Base-by-base conservation (phyloP, 1,140 invertebrate genomes). In the Orius insidiosus region DNA sequence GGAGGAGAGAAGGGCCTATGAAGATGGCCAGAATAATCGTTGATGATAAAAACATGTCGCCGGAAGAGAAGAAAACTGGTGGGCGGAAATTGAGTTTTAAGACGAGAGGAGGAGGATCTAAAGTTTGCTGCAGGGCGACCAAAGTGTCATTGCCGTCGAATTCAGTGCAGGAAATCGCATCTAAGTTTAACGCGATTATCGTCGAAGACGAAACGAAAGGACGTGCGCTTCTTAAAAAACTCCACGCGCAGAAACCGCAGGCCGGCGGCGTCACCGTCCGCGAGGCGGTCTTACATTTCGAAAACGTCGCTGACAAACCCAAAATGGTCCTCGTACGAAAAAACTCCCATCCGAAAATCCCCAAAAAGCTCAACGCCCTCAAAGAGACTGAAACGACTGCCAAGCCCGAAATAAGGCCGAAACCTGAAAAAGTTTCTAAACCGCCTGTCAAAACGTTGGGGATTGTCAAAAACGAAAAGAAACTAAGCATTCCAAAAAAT, bases 171-270 rank as follows among this genome's bases (percentile, higher is more conserved):
- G 47, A 41, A 5, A 37, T 49, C 9, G 47, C 47, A 2, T 44
- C 47, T 9, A 44, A 38, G 13, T 49, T 49, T 19, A 49, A 49
- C 36, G 47, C 47, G 3, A 35, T 49, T 11, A 13, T 49, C 35
- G 47, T 49, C n/a, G 45, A 46, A 14, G 42, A 49, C 14, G 24
- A 31, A n/a, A 18, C n/a, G 5, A 40, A 24, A 24, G 24, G 24
- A 24, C 24, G 24, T 7, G 24, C 24, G 3, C 24, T 24, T 7
- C 24, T 24, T 7, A 24, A 24, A 7, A 24, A 24, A 7, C 24
- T 24, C 24, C 24, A 24, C 24, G 3, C 24, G 24, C 24, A 46
- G 33, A 38, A 38, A 15, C 11, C 19, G 8, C 15, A 10, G 4
- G 33, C 13, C 11, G 11, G 1, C n/a, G 31, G 13, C 3, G 40